phyloP scores from a whole-genome alignment of 2,797 vertebrate genomes.

The Labroides dimidiatus region DNA sequence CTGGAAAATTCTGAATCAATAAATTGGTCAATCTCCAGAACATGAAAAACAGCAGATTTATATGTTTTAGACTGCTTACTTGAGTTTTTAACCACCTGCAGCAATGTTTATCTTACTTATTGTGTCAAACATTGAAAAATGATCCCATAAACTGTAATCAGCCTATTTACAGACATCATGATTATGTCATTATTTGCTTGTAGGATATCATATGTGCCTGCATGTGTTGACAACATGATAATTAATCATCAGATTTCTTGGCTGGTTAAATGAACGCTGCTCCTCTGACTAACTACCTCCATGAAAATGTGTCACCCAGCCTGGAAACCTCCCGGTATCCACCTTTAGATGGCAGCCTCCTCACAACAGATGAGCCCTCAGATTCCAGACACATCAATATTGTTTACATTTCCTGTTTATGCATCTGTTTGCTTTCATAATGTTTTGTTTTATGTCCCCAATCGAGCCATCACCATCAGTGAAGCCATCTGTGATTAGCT shows the following conservation, averaged over 20 bases:
- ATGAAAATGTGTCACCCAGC: slow-evolving; percentile 44
- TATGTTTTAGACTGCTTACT: slow-evolving; percentile 1
- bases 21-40: not conserved
- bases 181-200: slow-evolving; percentile 36
- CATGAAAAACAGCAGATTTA: no score
- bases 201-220: slow-evolving; percentile 38
- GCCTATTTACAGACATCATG: slow-evolving; percentile 7
- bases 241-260: slow-evolving; percentile 44
- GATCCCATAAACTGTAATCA: slow-evolving; percentile 3
- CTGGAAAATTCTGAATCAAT: no score
- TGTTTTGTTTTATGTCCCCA: slow-evolving; percentile 34
- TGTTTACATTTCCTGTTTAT: slow-evolving; percentile 32
- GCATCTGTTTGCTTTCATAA: slow-evolving; percentile 41
- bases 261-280: slow-evolving; percentile 36
- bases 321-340: slow-evolving; percentile 19
- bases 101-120: slow-evolving; percentile 48
- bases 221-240: slow-evolving; percentile 36
- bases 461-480: slow-evolving; percentile 33
- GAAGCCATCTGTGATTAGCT: slow-evolving; percentile 65
- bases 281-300: slow-evolving; percentile 41
- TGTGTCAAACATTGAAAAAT: slow-evolving; percentile 30
- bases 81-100: slow-evolving; percentile 48
- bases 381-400: slow-evolving; percentile 15
- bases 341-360: slow-evolving; percentile 61
- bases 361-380: slow-evolving; percentile 17